Conservation (phyloP, 1,140 invertebrate genomes). For the Scaptomyza montana region DNA sequence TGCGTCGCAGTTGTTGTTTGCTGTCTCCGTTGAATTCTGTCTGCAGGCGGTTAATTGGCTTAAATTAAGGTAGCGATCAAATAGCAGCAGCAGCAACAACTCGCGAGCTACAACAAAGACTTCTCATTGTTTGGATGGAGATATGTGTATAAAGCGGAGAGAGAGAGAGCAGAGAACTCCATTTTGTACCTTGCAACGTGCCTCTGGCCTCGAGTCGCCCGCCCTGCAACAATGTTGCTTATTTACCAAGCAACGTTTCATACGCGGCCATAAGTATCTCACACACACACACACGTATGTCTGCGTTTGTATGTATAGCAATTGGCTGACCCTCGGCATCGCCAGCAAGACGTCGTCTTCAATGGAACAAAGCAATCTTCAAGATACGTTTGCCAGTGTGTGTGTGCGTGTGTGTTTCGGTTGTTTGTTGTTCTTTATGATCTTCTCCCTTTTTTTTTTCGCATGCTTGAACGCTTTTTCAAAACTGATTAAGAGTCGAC, state of each 20-base stretch:
- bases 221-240: slow-evolving; percentile 51
- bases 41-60: slow-evolving; percentile 82
- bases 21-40: too few relatives aligned
- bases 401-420: background rate
- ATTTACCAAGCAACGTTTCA: slow-evolving; percentile 53
- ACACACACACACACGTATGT: slow-evolving; percentile 41
- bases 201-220: too few relatives aligned
- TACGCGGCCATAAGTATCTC: slow-evolving; percentile 50
- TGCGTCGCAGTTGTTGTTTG: background rate
- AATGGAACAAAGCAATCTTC: slow-evolving; percentile 79
- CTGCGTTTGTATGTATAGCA: slow-evolving; percentile 34
- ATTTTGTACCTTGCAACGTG: slow-evolving; percentile 65
- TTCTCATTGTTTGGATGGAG: slow-evolving; percentile 31
- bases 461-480: slow-evolving; percentile 80
- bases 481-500: slow-evolving; percentile 81
- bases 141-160: too few relatives aligned
- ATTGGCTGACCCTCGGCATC: slow-evolving; percentile 75
- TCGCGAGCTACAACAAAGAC: slow-evolving; percentile 59
- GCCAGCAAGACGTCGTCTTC: slow-evolving; percentile 30
- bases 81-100: slow-evolving; percentile 49
- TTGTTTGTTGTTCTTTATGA: slow-evolving; percentile 35
- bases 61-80: slow-evolving; percentile 84
- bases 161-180: too few relatives aligned
- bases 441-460: slow-evolving; percentile 50
- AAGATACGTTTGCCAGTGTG: slow-evolving; percentile 30